These are phyloP conservation scores for Platynereis dumerilii DNA, from an alignment of 2,888 invertebrate genomes.

Conservation along the genomic window DNA sequence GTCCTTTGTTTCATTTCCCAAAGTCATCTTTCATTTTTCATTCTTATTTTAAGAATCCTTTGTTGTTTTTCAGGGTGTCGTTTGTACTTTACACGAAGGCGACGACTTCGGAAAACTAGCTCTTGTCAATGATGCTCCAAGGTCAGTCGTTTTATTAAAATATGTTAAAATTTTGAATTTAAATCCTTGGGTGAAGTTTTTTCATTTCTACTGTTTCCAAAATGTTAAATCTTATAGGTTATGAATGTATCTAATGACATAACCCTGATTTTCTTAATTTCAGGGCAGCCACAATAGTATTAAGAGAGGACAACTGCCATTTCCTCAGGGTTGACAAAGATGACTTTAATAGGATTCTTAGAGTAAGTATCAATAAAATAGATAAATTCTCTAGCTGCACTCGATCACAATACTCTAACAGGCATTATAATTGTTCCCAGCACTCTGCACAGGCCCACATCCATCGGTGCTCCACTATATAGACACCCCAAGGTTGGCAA, in stretches of 20 bases:
- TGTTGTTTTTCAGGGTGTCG: slow-evolving; percentile 69
- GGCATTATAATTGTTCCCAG: no score
- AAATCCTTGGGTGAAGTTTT: neutral
- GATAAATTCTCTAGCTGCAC: neutral
- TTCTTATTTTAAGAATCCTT: no score
- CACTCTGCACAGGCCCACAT: neutral
- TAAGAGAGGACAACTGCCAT: slow-evolving; percentile 82
- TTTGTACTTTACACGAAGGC: slow-evolving; percentile 81
- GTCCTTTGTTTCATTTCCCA: no score
- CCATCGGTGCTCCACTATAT: neutral
- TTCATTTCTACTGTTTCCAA: neutral
- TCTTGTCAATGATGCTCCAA: slow-evolving; percentile 82
- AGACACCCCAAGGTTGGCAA: neutral
- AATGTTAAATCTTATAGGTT: neutral
- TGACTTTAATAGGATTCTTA: slow-evolving; percentile 80
- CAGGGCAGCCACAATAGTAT: slow-evolving; percentile 82
- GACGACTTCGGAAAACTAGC: slow-evolving; percentile 89
- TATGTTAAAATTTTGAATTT: no score
- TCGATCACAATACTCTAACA: no score
- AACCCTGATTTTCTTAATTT: neutral
- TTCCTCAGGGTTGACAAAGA: slow-evolving; percentile 84
- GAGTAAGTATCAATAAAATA: slow-evolving; percentile 56
- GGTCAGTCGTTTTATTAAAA: slow-evolving; percentile 64
- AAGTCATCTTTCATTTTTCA: no score
- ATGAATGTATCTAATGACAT: neutral